Conservation (phyloP, 2,113 vertebrate genomes). For the Actenoides lindsayi region DNA sequence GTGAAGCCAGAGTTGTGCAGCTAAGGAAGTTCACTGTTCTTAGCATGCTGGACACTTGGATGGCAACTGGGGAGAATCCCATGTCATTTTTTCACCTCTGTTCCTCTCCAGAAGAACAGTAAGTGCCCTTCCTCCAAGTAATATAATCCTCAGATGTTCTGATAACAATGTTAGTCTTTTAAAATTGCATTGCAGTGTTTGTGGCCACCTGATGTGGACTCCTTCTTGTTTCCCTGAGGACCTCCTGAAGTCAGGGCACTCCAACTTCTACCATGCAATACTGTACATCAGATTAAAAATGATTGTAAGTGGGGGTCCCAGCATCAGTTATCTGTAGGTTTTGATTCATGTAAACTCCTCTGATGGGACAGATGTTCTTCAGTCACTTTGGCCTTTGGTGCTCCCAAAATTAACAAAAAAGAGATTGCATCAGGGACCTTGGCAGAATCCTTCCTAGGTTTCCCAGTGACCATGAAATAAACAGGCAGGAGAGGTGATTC, state of each 20-base stretch:
- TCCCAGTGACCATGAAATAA: neutral
- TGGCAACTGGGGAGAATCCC: neutral
- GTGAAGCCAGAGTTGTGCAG: neutral
- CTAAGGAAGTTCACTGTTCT: neutral
- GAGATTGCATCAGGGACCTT: neutral
- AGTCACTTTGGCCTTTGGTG: neutral
- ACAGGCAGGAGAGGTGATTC: neutral
- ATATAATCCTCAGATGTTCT: neutral
- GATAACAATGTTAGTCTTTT: neutral
- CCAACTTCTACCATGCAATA: neutral
- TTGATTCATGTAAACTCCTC: neutral
- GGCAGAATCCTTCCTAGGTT: neutral
- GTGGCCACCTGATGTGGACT: neutral
- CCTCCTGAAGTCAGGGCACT: neutral
- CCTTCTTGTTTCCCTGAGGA: neutral
- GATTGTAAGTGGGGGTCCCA: neutral
- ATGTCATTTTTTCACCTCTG: neutral
- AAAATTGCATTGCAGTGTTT: neutral
- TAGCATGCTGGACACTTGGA: neutral
- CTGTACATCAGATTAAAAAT: too few species aligned
- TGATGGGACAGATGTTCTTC: neutral
- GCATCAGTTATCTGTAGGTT: neutral
- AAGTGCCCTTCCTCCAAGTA: neutral
- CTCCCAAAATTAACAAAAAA: neutral
- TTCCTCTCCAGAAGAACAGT: neutral